phyloP scores from a whole-genome alignment of 2,797 vertebrate genomes.

The Takifugu rubripes region DNA sequence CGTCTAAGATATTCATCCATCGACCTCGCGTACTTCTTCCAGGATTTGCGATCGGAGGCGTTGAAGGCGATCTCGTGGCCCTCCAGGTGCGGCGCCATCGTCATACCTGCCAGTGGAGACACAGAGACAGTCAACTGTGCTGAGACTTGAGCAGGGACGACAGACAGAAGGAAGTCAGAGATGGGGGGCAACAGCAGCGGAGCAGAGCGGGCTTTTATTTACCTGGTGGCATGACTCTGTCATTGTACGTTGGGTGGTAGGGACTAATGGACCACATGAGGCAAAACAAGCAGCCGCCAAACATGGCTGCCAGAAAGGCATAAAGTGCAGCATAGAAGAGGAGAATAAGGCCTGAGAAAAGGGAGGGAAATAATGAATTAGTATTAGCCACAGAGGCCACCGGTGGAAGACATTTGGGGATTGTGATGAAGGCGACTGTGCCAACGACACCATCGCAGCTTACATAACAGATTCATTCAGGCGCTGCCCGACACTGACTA shows the following conservation, averaged over 20 bases:
- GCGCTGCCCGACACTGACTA: conserved; percentile 17
- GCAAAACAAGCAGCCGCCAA: conserved; percentile 88
- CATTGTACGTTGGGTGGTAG: conserved; percentile 88
- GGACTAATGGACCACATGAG: conserved; percentile 93
- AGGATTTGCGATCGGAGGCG: conserved; percentile 83
- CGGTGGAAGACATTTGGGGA: neutral
- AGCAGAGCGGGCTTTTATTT: conserved; percentile 42
- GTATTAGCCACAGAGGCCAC: neutral
- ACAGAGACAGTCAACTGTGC: conserved; percentile 73
- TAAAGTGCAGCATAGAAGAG: conserved; percentile 93
- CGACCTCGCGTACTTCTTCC: conserved; percentile 84
- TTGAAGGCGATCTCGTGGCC: conserved; percentile 88
- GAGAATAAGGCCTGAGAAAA: conserved; percentile 85
- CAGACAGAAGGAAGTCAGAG: neutral
- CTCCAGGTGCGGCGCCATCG: conserved; percentile 86
- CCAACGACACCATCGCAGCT: neutral
- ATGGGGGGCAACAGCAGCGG: neutral
- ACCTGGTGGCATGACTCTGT: conserved; percentile 94
- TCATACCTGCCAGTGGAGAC: conserved; percentile 87
- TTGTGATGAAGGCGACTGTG: too few species aligned
- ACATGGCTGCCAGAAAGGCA: conserved; percentile 90
- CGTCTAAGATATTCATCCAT: conserved; percentile 87
- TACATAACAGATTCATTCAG: neutral
- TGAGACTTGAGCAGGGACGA: conserved; percentile 44
- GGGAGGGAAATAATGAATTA: conserved; percentile 1